A percentile compares a stretch with the other conserved stretches of the same genome.
These are phyloP conservation scores for Dicyrtomina minuta DNA, from an alignment of 2,888 invertebrate species.

Conservation along the genomic window DNA sequence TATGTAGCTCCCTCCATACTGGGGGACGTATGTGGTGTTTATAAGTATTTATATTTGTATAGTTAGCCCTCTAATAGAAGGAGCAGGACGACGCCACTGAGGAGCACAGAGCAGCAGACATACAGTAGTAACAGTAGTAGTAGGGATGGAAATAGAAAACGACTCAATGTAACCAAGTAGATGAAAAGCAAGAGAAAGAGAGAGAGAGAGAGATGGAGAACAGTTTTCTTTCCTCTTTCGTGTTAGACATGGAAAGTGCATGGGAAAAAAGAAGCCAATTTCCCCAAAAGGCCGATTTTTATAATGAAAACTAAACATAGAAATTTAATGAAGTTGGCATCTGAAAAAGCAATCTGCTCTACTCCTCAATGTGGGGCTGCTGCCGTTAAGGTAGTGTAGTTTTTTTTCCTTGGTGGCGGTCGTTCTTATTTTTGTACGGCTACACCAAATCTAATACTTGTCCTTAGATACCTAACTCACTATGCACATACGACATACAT, in stretches of 20 bases:
- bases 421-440: neutral
- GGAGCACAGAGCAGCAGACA: no score
- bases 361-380: neutral
- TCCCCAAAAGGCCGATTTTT: conserved; percentile 42
- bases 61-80: no score
- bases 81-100: no score
- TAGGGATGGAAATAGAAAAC: no score
- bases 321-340: conserved; percentile 39
- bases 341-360: conserved; percentile 38
- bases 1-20: no score
- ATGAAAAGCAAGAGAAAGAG: neutral
- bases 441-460: neutral
- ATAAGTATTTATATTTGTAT: no score
- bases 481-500: neutral
- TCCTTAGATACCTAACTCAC: neutral
- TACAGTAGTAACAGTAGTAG: no score
- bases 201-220: conserved; percentile 7
- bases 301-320: conserved; percentile 43
- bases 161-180: neutral
- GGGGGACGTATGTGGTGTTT: no score
- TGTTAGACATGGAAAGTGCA: conserved; percentile 8
- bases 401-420: neutral
- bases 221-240: neutral
- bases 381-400: neutral
- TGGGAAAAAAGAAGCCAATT: conserved; percentile 34